Conservation (phyloP, 2,888 invertebrate genomes). For the Ditula angustiorana region DNA sequence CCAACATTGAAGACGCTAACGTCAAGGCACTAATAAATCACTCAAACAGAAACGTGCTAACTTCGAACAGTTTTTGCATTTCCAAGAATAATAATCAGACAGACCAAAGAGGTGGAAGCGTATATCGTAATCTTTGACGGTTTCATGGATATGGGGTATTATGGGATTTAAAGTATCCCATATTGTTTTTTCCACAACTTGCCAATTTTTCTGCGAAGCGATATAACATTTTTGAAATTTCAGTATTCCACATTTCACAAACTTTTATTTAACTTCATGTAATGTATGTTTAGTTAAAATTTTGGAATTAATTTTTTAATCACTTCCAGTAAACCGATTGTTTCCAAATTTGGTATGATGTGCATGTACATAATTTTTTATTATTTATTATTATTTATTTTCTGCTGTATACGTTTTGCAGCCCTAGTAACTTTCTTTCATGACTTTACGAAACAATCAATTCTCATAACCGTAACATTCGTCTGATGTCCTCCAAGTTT, state of each 20-base stretch:
- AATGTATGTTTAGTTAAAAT: too few relatives aligned
- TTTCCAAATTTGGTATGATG: too few relatives aligned
- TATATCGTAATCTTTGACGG: conserved; percentile 26
- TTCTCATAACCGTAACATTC: not conserved
- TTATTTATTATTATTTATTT: too few relatives aligned
- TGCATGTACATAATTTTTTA: too few relatives aligned
- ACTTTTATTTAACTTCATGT: too few relatives aligned
- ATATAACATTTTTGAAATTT: not conserved
- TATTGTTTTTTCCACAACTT: not conserved
- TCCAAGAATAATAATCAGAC: conserved; percentile 40
- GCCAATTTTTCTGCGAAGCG: not conserved
- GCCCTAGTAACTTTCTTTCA: not conserved
- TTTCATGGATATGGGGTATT: conserved; percentile 20
- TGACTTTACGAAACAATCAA: conserved; percentile 2
- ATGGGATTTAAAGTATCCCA: not conserved
- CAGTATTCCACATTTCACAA: too few relatives aligned
- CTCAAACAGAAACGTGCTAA: conserved; percentile 39
- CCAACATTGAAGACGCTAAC: conserved; percentile 24
- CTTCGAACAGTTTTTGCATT: conserved; percentile 41
- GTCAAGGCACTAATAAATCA: conserved; percentile 40
- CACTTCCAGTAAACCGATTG: too few relatives aligned
- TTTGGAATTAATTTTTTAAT: too few relatives aligned
- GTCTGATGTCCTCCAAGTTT: conserved; percentile 11
- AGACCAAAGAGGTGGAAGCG: conserved; percentile 15
- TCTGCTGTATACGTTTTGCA: too few relatives aligned